Evolutionary conservation across 2,888 invertebrate species (phyloP).

Genomic region (Acleris literana): DNA sequence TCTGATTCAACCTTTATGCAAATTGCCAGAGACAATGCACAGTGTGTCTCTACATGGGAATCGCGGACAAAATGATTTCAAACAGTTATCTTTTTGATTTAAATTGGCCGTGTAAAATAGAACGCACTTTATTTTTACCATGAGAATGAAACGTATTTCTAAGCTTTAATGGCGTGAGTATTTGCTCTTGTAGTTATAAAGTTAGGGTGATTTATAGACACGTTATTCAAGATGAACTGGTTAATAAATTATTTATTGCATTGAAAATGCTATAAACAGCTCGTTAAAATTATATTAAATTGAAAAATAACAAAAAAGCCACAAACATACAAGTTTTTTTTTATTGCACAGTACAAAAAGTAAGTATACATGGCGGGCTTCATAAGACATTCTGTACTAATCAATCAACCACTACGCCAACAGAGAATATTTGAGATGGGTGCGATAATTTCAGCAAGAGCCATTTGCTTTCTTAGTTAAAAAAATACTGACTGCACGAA

Average conservation of each 20-base stretch:
- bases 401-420: too few relatives aligned
- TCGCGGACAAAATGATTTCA: conserved; percentile 33
- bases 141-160: conserved; percentile 47
- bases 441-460: too few relatives aligned
- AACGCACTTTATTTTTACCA: conserved; percentile 31
- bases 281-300: conserved; percentile 4
- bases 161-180: not conserved
- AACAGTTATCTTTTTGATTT: conserved; percentile 26
- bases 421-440: too few relatives aligned
- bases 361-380: too few relatives aligned
- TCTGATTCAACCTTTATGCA: conserved; percentile 40
- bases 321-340: too few relatives aligned
- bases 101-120: conserved; percentile 20
- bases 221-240: not conserved
- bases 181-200: not conserved
- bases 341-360: too few relatives aligned
- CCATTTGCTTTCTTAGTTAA: too few relatives aligned
- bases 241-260: conserved; percentile 14
- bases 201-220: conserved; percentile 6
- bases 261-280: conserved; percentile 13
- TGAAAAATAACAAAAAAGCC: too few relatives aligned
- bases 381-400: too few relatives aligned
- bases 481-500: not conserved
- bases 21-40: conserved; percentile 43
- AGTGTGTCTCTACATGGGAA: conserved; percentile 34